Conservation (phyloP, 2,113 vertebrate genomes). For the Chloropsis cyanopogon region DNA sequence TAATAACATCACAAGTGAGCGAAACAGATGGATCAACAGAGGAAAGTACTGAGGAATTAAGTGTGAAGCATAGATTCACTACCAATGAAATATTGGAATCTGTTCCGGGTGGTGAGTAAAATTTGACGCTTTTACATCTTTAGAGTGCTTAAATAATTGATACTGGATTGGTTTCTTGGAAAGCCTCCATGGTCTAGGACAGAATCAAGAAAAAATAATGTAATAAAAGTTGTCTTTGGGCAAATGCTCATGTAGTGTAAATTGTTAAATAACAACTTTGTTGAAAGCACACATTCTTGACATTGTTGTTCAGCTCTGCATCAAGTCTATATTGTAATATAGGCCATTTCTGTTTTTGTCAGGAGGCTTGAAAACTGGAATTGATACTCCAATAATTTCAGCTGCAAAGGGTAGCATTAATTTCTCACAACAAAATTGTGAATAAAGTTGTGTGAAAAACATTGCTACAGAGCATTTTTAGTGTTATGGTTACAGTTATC, state of each 20-base stretch:
- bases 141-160: neutral
- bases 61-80: neutral
- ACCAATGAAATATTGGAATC: neutral
- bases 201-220: neutral
- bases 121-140: neutral
- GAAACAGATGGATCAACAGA: neutral
- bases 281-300: neutral
- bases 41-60: conserved; percentile 25
- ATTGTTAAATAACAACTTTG: neutral
- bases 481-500: neutral
- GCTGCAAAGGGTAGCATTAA: neutral
- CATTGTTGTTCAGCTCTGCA: neutral
- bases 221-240: neutral
- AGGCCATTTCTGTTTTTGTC: neutral
- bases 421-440: neutral
- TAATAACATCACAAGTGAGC: conserved; percentile 58
- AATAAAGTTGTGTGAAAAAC: neutral
- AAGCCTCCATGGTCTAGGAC: neutral
- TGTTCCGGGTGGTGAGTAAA: conserved; percentile 68
- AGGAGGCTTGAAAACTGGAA: neutral
- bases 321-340: neutral
- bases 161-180: accelerated
- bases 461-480: neutral
- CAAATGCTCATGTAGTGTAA: neutral
- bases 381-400: neutral